Base-by-base conservation (phyloP, 2,888 invertebrate species). In the Philhelius pedissequus region DNA sequence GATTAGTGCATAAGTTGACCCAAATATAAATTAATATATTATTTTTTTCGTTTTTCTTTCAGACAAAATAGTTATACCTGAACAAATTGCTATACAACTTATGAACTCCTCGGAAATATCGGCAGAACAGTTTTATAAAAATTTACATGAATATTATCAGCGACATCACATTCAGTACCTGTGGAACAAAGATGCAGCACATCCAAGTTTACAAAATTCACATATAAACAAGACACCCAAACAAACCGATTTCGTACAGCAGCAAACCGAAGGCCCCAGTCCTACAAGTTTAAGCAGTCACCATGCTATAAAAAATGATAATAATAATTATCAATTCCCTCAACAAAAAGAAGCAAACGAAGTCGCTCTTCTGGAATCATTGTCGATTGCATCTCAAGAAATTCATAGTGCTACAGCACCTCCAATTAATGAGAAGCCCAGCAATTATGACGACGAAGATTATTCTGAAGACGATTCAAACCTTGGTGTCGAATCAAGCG, bases 101-200 rank as follows among this genome's bases (percentile, higher is more conserved):
- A 88, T 90, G 54, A 91, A 91, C 87, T 89, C 89, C 87, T 89
- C 89, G 87, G 92, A 90, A 90, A 91, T 91, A 87, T 90, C 89
- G 88, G 91, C 89, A 78, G 91, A 90, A 86, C 89, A 91, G 89
- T 92, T 90, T 89, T 92, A 90, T 88, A 90, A 88, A 90, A 92
- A 89, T 86, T 88, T 89, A 87, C 89, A 90, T 52, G 89, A 89
- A 87, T 90, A 89, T 87, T 90, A 89, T 86, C 90, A 43, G 94
- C 93, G 4, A 94, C 92, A 54, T 93, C 93, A 56, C 92, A 92
- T 11, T 93, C 93, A 5, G 94, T 71, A 84, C 66, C 38, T 76
- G 40, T 71, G 70, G 70, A 84, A 71, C 43, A 75, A 60, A 18
- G 84, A 80, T 25, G 22, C 9, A 11, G 15, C 71, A 35, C 58